Base-by-base conservation (phyloP, 1,140 invertebrate genomes). In the Papilio helenus region DNA sequence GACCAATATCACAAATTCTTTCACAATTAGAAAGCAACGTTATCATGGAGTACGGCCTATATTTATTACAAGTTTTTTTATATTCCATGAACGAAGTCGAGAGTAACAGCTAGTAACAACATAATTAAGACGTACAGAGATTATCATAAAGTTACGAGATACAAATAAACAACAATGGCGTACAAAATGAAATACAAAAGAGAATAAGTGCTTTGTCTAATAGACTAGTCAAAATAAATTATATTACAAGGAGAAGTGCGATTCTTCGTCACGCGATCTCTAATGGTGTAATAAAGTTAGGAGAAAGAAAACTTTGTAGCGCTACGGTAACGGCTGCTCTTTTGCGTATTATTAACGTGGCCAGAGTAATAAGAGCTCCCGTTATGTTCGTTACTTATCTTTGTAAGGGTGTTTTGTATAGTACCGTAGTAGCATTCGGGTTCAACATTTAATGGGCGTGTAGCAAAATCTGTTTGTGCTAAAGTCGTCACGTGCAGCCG, bases 251-350 rank as follows among this genome's bases (percentile, higher is more conserved):
- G 82, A 81, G 83, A 86, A 92, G 89, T 89, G 89, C 85, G 85
- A 91, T 87, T 90, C 86, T 88, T 84, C 89, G 90, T 93, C 91
- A 92, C 88, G 89, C 88, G 89, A 92, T 89, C 89, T 91, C 90
- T 92, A 92, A 92, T 92, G 90, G 88, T 81, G 82, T 92, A 93
- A 92, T 92, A 92, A 93, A 93, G 89, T 93, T 92, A 88, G 85
- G 82, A 87, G 87, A 93, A 93, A 92, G 90, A 92, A 92, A 93
- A 92, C 87, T 92, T 92, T 90, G 86, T 85, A 89, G 80, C 85
- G 79, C 76, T 73, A 79, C 80, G 82, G 83, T 82, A 82, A 72
- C 84, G 82, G 77, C 83, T 83, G 88, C 88, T 92, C 88, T 88
- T 92, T 93, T 92, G 91, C 90, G 91, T 93, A 92, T 90, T 92